Conservation (phyloP, 2,113 vertebrate species). For the Oceanites oceanicus region DNA sequence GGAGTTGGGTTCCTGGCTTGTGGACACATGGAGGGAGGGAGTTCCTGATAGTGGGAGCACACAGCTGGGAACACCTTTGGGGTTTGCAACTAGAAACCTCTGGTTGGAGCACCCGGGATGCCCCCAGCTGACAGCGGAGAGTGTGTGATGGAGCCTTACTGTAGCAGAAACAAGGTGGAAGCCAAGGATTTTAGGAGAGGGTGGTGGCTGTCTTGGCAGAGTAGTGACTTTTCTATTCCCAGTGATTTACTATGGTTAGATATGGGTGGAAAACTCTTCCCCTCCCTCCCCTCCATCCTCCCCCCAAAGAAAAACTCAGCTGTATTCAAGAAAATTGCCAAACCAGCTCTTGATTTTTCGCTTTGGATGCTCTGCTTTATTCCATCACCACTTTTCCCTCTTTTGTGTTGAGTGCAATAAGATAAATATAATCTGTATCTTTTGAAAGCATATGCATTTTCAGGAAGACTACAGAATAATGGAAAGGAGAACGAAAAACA, state of each 20-base stretch:
- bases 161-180: not conserved
- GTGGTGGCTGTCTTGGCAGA: not conserved
- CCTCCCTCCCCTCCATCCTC: not conserved
- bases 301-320: not conserved
- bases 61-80: not conserved
- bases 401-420: not conserved
- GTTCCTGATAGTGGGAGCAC: not conserved
- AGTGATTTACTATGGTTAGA: not conserved
- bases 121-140: not conserved
- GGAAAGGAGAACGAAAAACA: constrained; percentile 9
- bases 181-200: not conserved
- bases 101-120: not conserved
- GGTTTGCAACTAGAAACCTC: not conserved
- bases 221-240: not conserved
- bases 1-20: not conserved
- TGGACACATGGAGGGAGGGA: not conserved
- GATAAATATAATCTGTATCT: not conserved
- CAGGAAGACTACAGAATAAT: not conserved
- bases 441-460: not conserved
- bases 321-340: not conserved
- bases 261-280: not conserved
- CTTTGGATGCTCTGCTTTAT: not conserved
- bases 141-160: not conserved
- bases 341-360: not conserved
- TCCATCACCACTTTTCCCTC: not conserved